phyloP scores from a whole-genome alignment of 2,797 vertebrate genomes.

The Scarus forsteni region DNA sequence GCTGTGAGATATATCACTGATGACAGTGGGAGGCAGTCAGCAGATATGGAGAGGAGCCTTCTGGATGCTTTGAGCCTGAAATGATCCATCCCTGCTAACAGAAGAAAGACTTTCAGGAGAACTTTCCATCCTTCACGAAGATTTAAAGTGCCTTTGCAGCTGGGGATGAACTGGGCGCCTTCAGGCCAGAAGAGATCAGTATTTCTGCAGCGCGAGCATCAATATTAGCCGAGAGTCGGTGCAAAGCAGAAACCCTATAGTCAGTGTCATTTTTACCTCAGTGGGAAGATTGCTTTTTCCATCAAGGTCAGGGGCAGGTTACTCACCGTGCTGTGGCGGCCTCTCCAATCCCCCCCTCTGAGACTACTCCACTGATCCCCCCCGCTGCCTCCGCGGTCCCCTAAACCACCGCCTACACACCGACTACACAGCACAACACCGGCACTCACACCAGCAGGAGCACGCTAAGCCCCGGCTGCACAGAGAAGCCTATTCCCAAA shows the following conservation, averaged over 20 bases:
- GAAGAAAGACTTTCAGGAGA: neutral
- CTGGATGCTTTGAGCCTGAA: constrained; percentile 7
- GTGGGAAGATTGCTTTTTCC: constrained; percentile 80
- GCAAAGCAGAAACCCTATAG: constrained; percentile 65
- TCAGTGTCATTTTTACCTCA: constrained; percentile 65
- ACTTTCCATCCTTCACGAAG: constrained; percentile 18
- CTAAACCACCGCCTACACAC: constrained; percentile 52
- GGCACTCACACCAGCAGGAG: constrained; percentile 41
- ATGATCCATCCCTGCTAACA: neutral
- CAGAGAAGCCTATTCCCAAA: constrained; percentile 69
- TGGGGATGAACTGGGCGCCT: constrained; percentile 14
- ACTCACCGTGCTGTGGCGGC: constrained; percentile 65
- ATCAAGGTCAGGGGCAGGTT: constrained; percentile 82
- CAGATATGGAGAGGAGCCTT: constrained; percentile 22
- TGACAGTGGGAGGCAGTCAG: neutral
- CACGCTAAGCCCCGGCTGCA: constrained; percentile 53
- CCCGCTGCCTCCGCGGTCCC: constrained; percentile 15
- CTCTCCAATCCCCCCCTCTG: constrained; percentile 65
- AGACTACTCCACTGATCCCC: constrained; percentile 40
- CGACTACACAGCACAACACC: constrained; percentile 20
- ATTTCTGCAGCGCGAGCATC: constrained; percentile 48
- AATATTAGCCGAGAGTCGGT: constrained; percentile 49
- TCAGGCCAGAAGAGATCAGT: constrained; percentile 14
- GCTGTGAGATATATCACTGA: constrained; percentile 34
- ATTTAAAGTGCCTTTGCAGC: constrained; percentile 36